Base-by-base conservation (phyloP, 2,888 invertebrate species). In the Eurytoma californica region DNA sequence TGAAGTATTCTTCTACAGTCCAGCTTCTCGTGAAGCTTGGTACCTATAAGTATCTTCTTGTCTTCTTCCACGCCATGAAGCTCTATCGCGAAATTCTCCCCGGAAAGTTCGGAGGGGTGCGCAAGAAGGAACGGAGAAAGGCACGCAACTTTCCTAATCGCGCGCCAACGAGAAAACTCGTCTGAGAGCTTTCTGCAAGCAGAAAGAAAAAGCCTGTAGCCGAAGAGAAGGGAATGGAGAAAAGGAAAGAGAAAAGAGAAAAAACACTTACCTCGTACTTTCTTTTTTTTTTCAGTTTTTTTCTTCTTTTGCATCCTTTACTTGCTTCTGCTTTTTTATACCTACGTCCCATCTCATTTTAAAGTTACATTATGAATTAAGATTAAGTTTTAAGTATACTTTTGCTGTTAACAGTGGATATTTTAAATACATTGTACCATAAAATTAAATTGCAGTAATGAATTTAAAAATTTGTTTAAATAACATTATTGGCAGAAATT, bases 141-240 rank as follows among this genome's bases (percentile, higher is more conserved):
- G n/a, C 20, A 28, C 4, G 20, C 72, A 74, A 79, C 79, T 79
- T 70, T 69, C 57, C 47, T 68, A 68, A 74, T 65, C 73, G 58
- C 73, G 58, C n/a, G 57, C 73, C 63, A 53, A 60, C 65, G 16
- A 55, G 47, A 51, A 72, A 72, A 72, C 67, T 78, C 47, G 7
- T 55, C 18, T 28, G 18, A 63, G 53, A 67, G 51, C 63, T 72
- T 78, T 67, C 47, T 9, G n/a, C 60, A 18, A n/a, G 14, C 16
- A 16, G 3, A 9, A 68, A 76, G 61, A 39, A 63, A 69, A n/a
- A 58, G 55, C 30, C 30, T 30, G 55, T 9, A 61, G 47, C n/a
- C n/a, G n/a, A 53, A 49, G 20, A n/a, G 65, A 66, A 14, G 16
- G 53, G 53, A 3, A 24, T 3, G 39, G 24, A 51, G 20, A 66